Percentiles rank a stretch among this genome's conserved stretches.
Conservation (phyloP, 2,888 invertebrate genomes). For the Omphaloscelis lunosa region DNA sequence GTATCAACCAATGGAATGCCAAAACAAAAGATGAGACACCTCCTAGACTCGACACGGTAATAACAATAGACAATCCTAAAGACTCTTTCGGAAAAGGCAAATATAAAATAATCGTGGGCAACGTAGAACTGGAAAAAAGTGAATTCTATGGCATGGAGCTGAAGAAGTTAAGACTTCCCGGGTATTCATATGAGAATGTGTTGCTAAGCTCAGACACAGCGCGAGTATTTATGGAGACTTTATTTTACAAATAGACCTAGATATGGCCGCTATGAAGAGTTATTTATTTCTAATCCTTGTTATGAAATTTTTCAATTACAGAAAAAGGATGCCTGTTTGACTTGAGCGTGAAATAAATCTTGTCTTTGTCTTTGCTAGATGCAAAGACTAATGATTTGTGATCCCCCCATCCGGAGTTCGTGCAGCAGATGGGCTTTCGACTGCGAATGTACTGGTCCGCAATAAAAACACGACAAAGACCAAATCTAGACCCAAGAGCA, state of each 20-base stretch:
- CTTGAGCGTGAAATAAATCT: conserved; percentile 70
- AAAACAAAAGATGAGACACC: conserved; percentile 82
- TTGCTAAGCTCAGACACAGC: conserved; percentile 72
- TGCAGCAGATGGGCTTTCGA: conserved; percentile 70
- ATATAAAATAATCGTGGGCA: conserved; percentile 77
- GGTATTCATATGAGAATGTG: conserved; percentile 70
- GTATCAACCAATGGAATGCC: conserved; percentile 91
- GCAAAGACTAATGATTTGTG: conserved; percentile 75
- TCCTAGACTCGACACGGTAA: conserved; percentile 85
- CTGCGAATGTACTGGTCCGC: conserved; percentile 73
- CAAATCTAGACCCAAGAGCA: conserved; percentile 68
- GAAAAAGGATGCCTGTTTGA: conserved; percentile 78
- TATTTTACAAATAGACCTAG: conserved; percentile 69
- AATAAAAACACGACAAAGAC: conserved; percentile 68
- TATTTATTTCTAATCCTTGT: too few relatives aligned
- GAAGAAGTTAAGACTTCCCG: conserved; percentile 58
- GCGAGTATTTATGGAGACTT: conserved; percentile 71
- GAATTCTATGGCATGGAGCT: conserved; percentile 70
- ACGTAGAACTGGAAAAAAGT: conserved; percentile 66
- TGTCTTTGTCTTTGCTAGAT: too few relatives aligned
- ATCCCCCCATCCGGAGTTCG: conserved; percentile 71
- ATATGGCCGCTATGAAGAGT: conserved; percentile 65
- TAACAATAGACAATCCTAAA: conserved; percentile 88
- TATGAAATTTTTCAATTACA: conserved; percentile 66
- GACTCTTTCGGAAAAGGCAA: conserved; percentile 80